Percentiles rank a stretch among this genome's conserved stretches.
Evolutionary conservation across 2,797 vertebrate species (phyloP).

Genomic region (Microcaecilia unicolor): DNA sequence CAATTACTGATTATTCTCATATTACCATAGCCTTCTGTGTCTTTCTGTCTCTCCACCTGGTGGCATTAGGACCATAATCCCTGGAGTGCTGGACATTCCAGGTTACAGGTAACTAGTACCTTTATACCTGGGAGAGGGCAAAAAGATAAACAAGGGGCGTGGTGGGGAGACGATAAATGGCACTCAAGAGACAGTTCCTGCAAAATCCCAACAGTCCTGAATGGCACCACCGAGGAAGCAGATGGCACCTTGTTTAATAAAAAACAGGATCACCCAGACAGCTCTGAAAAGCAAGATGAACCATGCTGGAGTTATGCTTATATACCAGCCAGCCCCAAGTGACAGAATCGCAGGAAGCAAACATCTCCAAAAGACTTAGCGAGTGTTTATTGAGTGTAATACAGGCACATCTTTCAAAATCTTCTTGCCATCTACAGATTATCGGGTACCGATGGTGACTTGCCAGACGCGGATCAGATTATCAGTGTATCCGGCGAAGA

Average conservation of each 20-base stretch:
- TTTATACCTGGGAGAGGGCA: no score
- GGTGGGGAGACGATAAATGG: no score
- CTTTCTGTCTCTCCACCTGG: no score
- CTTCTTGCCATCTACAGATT: conserved; percentile 12
- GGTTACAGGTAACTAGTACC: no score
- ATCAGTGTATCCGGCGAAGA: conserved; percentile 94
- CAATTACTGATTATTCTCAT: no score
- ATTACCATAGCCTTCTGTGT: no score
- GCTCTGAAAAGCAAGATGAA: neutral
- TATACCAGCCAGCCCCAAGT: no score
- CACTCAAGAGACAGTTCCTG: conserved; percentile 6
- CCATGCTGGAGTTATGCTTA: neutral
- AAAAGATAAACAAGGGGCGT: no score
- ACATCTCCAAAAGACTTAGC: neutral
- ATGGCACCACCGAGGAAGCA: no score
- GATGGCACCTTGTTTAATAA: no score
- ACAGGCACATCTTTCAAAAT: neutral
- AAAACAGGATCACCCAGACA: neutral
- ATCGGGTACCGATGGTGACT: conserved; percentile 91
- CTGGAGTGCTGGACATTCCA: no score
- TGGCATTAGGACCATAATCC: no score
- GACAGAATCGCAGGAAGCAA: neutral
- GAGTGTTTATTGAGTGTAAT: conserved; percentile 1
- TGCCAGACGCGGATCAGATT: conserved; percentile 96
- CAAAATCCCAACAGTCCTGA: neutral